Evolutionary conservation across 2,888 invertebrate species (phyloP), one percentile per base, ranked within the genome.

Genomic region (Boloria selene): DNA sequence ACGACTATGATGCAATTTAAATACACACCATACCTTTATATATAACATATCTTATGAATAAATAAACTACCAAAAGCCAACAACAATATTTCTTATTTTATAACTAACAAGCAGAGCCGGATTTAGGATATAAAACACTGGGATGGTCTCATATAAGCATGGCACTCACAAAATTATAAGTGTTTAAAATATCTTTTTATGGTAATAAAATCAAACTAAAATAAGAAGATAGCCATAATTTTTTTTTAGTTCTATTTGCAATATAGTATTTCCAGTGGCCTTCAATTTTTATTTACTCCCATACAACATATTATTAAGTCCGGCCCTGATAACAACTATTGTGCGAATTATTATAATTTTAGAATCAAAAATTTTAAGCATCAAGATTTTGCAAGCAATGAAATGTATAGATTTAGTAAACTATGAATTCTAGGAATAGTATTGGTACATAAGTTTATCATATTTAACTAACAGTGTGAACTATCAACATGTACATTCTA

Each of bases 21-120:
- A 16, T 13, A 26, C 14, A 31, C 17, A 14, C 14, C 31, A 50
- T 14, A 38, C 16, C 47, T 31, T 59, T 49, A 4, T 14, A 45
- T 16, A 53, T 26, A 13, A 38, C 17, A 51, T 59, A 66, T 51
- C 60, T 75, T 78, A 76, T 72, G 71, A 65, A 72, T 71, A 76
- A 79, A 79, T 80, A 79, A 77, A 80, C 77, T 80, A 78, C 68
- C 74, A 75, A 82, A 82, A 79, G 73, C 75, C 79, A 82, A 82
- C 79, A 82, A 79, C 70, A 52, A 64, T 64, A 64, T 42, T 64
- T 58, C 61, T 62, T 58, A 58, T 64, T 60, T 56, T 18, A 53
- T 61, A 64, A 61, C 53, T 45, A 66, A 54, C 49, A 50, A 47
- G 54, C 13, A 42, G 26, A 44, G 51, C 55, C 61, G 44, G 55